Conservation (phyloP, 2,113 vertebrate genomes). For the Myotis lucifugus region DNA sequence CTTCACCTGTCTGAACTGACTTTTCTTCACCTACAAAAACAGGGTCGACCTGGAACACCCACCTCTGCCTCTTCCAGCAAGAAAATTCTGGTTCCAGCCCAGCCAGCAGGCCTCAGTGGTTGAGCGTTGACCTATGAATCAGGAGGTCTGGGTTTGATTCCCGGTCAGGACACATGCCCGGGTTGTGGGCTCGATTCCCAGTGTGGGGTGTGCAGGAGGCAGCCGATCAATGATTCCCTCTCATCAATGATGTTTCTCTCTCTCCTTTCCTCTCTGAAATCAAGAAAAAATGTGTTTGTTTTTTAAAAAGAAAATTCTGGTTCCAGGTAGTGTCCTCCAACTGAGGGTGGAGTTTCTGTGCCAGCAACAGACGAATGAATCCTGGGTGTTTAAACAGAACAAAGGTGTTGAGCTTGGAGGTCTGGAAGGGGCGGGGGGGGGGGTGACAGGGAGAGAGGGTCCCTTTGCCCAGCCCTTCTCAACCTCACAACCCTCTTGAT, state of each 20-base stretch:
- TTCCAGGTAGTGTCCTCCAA: fast-evolving
- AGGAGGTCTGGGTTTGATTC: too few relatives aligned
- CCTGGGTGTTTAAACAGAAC: fast-evolving
- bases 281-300: too few relatives aligned
- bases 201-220: too few relatives aligned
- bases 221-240: too few relatives aligned
- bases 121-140: too few relatives aligned
- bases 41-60: not conserved
- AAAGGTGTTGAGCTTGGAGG: not conserved
- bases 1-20: not conserved
- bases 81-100: not conserved
- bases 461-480: not conserved
- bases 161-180: too few relatives aligned
- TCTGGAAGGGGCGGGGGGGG: fast-evolving
- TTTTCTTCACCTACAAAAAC: not conserved
- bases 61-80: not conserved
- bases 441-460: not conserved
- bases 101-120: too few relatives aligned
- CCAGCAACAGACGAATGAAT: fast-evolving
- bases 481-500: fast-evolving
- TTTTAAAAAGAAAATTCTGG: not conserved
- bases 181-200: too few relatives aligned
- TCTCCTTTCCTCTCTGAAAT: too few relatives aligned
- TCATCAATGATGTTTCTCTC: too few relatives aligned
- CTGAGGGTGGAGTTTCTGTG: not conserved